A percentile compares a stretch with the other conserved stretches of the same genome.
These are phyloP conservation scores for Cheilosia pagana DNA, from an alignment of 2,888 invertebrate genomes.

Conservation along the genomic window DNA sequence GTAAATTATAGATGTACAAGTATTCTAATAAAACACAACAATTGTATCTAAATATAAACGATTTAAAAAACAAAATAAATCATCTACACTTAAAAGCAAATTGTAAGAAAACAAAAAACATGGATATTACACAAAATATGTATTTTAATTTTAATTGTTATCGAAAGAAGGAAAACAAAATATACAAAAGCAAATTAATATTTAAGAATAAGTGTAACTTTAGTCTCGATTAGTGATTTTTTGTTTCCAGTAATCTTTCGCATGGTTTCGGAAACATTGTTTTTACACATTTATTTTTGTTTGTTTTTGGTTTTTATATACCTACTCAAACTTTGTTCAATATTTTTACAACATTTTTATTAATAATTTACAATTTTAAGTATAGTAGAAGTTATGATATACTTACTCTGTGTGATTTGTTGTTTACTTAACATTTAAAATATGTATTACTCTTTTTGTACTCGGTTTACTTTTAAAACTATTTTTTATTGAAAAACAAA, in stretches of 20 bases:
- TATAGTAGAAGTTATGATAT: conserved; percentile 44
- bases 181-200: conserved; percentile 14
- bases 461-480: conserved; percentile 54
- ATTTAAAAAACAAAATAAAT: conserved; percentile 59
- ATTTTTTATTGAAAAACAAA: conserved; percentile 46
- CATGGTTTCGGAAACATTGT: conserved; percentile 63
- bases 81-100: conserved; percentile 60
- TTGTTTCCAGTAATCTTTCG: conserved; percentile 45
- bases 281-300: conserved; percentile 26
- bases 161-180: conserved; percentile 49
- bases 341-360: conserved; percentile 21
- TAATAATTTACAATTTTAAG: conserved; percentile 11
- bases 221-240: conserved; percentile 44
- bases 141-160: conserved; percentile 68
- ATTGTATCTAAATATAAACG: conserved; percentile 63
- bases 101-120: conserved; percentile 51
- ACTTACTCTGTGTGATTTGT: conserved; percentile 71
- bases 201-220: conserved; percentile 33
- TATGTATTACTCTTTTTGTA: conserved; percentile 65
- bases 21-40: conserved; percentile 67
- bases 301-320: conserved; percentile 17
- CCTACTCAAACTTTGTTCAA: conserved; percentile 1
- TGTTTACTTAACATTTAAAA: conserved; percentile 63
- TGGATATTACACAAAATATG: conserved; percentile 61
- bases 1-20: conserved; percentile 72